Base-by-base conservation (phyloP, 2,888 invertebrate species). In the Tortricodes alternella region DNA sequence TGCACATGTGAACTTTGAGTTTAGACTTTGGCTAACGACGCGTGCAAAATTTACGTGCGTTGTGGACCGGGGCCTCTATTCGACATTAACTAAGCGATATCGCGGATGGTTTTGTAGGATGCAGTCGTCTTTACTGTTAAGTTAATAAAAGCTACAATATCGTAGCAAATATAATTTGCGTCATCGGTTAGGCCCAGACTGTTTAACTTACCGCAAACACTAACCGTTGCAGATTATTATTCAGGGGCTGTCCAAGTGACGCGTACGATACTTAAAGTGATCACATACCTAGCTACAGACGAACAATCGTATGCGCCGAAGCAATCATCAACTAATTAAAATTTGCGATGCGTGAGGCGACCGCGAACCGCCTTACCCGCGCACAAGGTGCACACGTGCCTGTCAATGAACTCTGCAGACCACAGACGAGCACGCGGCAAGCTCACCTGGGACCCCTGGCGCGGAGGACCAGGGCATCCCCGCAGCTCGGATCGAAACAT, bases 351-450 rank as follows among this genome's bases (percentile, higher is more conserved):
- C 89, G 87, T 88, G 83, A 86, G 82, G 75, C 79, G 83, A 80
- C 79, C 83, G 79, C 77, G 75, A 75, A 83, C 75, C 81, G 78
- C 74, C 80, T 81, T 85, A 83, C 78, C 76, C 80, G 80, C 82
- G 81, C 83, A 83, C 74, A 86, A 80, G 81, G 85, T 84, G 80
- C 85, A 85, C 88, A 88, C 89, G 89, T 86, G 85, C 83, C 88
- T 86, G 89, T 89, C 89, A 90, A 88, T 89, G 89, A 89, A 89
- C 89, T 86, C 80, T 80, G 78, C 74, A 75, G 73, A 76, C 80
- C 76, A 81, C 73, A 73, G 71, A 61, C 58, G 59, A 61, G 67
- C 66, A 67, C 74, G 76, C 78, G 74, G 72, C 68, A 72, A 66
- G 69, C 70, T 16, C 9, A 9, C 24, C 27, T 41, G 7, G 0